Evolutionary conservation across 2,888 invertebrate genomes (phyloP), one percentile per base, ranked within the genome.

Genomic region (Bibio marci): DNA sequence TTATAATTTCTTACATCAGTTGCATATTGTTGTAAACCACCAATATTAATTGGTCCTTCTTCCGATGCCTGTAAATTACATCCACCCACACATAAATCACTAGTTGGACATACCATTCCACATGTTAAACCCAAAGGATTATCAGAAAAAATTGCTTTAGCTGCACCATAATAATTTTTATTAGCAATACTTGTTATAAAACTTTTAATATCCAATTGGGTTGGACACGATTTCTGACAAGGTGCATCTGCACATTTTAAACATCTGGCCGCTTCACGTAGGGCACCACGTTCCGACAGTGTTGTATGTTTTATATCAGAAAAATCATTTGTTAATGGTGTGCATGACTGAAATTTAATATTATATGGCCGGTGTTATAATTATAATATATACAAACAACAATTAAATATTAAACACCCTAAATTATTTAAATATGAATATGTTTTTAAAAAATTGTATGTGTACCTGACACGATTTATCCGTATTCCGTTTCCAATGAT

Each of bases 31-130:
- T 98, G 98, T 27, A 98, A 67, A 0, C 98, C 98, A 0, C 97
- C 95, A 50, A 98, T 98, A 56, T 98, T 98, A 50, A 98, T 98
- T 1, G 95, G 81, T 0, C 98, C 98, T 58, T 97, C 95, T 58
- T 98, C 98, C 10, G 80, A 76, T 0, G 94, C 97, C 54, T 87
- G 80, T 10, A 98, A 67, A 63, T 98, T 98, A 61, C 97, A 98
- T 0, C 94, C 92, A 0, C 97, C 97, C 1, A 95, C 95, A 58
- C 97, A 98, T 2, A 98, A 73, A 60, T 98, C 97, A 55, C 92
- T 94, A 0, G 97, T 97, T 3, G 97, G 97, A 50, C 97, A 97
- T 17, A 98, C 95, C 97, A 98, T 98, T 19, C 92, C 92, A 51
- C 92, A 92, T 0, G 90, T 88, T 2, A 94, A 66, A 0, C 92